phyloP scores from a whole-genome alignment of 1,140 invertebrate genomes.

The Drosophila paulistorum region DNA sequence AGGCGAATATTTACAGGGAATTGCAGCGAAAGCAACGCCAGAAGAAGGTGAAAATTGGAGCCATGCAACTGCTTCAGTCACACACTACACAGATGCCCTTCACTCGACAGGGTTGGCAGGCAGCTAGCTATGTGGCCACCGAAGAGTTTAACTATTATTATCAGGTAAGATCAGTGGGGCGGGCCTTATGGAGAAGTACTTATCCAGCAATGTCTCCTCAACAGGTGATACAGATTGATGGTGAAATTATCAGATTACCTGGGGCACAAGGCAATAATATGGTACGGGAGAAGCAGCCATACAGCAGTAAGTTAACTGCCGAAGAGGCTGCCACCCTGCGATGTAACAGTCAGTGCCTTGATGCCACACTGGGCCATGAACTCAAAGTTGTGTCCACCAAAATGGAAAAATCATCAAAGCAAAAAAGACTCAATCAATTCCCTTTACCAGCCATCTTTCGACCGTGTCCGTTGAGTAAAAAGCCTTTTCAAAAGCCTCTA shows the following conservation, averaged over 20 bases:
- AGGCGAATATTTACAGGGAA: constrained; percentile 74
- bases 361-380: constrained; percentile 41
- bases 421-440: constrained; percentile 58
- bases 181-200: background rate
- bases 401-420: constrained; percentile 8
- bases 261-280: constrained; percentile 72
- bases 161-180: constrained; percentile 39
- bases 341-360: constrained; percentile 43
- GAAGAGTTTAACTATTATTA: constrained; percentile 73
- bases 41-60: constrained; percentile 58
- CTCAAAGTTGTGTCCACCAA: constrained; percentile 55
- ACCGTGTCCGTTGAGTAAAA: constrained; percentile 75
- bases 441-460: constrained; percentile 63
- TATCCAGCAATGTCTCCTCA: too few relatives aligned
- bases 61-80: constrained; percentile 62
- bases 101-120: constrained; percentile 78
- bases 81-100: constrained; percentile 63
- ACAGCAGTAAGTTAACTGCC: constrained; percentile 41
- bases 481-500: constrained; percentile 63
- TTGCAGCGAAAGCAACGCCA: constrained; percentile 70
- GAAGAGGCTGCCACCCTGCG: constrained; percentile 18
- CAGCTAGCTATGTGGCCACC: constrained; percentile 75
- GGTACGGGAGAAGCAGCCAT: constrained; percentile 62
- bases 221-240: constrained; percentile 64
- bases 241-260: constrained; percentile 57